Conservation (phyloP, 2,797 vertebrate species). For the Cossypha dichroa region DNA sequence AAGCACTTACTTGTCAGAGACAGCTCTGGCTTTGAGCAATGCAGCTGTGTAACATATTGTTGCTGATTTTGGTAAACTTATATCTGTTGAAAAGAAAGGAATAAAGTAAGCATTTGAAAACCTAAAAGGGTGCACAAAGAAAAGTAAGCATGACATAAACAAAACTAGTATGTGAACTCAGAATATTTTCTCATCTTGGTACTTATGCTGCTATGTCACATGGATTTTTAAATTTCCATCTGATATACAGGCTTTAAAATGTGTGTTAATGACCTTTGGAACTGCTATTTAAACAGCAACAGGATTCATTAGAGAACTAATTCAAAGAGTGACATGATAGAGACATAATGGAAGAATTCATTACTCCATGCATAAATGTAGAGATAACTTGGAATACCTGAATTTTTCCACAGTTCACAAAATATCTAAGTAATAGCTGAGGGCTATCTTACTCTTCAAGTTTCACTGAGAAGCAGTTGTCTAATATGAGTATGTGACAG, state of each 20-base stretch:
- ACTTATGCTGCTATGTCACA: not conserved
- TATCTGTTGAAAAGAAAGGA: constrained; percentile 85
- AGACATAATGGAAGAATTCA: not conserved
- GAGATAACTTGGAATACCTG: not conserved
- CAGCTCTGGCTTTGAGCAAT: constrained; percentile 96
- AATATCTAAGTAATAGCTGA: not conserved
- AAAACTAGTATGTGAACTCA: not conserved
- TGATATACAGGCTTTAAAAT: not conserved
- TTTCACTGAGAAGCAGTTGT: not conserved
- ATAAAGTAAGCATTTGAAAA: constrained; percentile 48
- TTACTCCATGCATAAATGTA: not conserved
- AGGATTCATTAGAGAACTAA: not conserved
- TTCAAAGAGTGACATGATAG: not conserved
- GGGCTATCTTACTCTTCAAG: not conserved
- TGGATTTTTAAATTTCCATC: not conserved
- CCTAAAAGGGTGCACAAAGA: not conserved
- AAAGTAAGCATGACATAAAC: not conserved
- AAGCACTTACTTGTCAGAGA: constrained; percentile 96
- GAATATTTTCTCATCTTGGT: not conserved
- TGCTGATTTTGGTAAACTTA: constrained; percentile 99
- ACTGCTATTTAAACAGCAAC: not conserved
- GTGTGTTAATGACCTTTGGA: not conserved
- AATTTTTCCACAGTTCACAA: not conserved
- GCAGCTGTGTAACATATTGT: constrained; percentile 99
- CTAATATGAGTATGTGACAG: not conserved